A percentile compares a stretch with the other conserved stretches of the same genome.
Evolutionary conservation across 2,113 vertebrate genomes (phyloP).

Genomic region (Azemiops feae): DNA sequence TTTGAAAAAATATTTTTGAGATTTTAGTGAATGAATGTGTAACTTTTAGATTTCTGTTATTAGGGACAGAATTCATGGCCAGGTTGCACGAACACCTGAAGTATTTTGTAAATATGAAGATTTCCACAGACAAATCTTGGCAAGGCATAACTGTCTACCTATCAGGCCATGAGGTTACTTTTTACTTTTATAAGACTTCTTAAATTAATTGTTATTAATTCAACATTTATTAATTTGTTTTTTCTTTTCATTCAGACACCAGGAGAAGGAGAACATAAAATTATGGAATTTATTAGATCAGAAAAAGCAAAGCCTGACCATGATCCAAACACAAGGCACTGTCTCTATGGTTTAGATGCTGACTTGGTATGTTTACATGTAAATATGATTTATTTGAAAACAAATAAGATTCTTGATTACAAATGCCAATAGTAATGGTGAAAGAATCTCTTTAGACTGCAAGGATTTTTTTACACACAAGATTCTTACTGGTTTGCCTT

Average conservation of each 20-base stretch:
- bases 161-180: slow-evolving; percentile 93
- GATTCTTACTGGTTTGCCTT: background rate
- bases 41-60: slow-evolving; percentile 47
- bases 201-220: slow-evolving; percentile 19
- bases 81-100: slow-evolving; percentile 94
- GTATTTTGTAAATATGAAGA: slow-evolving; percentile 96
- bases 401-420: background rate
- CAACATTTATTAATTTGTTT: slow-evolving; percentile 17
- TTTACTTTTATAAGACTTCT: slow-evolving; percentile 47
- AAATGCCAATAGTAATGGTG: rapidly evolving
- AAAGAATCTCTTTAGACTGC: background rate
- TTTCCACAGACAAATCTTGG: slow-evolving; percentile 93
- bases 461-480: background rate
- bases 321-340: slow-evolving; percentile 93
- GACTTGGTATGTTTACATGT: slow-evolving; percentile 85
- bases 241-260: slow-evolving; percentile 81
- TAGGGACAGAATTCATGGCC: slow-evolving; percentile 98
- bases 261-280: slow-evolving; percentile 98
- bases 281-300: slow-evolving; percentile 98
- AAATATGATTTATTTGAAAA: background rate
- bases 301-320: slow-evolving; percentile 85
- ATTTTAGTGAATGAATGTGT: slow-evolving; percentile 16
- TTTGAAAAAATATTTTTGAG: background rate
- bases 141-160: slow-evolving; percentile 90
- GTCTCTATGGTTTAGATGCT: slow-evolving; percentile 96